Base-by-base conservation (phyloP, 2,797 vertebrate genomes). In the Podarcis lilfordi region DNA sequence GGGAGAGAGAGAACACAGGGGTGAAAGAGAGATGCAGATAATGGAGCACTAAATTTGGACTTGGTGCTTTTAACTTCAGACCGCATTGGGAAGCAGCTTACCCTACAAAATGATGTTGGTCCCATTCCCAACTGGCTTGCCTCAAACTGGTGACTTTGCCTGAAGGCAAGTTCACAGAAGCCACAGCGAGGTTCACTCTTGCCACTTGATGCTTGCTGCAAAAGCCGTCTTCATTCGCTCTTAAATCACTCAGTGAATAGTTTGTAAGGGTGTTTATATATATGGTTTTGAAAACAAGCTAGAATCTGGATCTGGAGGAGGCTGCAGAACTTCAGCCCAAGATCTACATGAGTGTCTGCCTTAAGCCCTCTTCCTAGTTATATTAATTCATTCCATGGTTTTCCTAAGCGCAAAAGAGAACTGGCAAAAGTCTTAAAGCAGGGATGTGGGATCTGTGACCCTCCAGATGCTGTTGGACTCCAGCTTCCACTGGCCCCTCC, bases 71-170 rank as follows among this genome's bases (percentile, higher is more conserved):
- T 25, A 94, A 90, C 61, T 95, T 84, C 10, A 0, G 84, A 64
- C 88, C 89, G 88, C 91, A 92, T 94, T 91, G 94, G 90, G 92
- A 96, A 95, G 85, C 86, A 71, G 88, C 91, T 94, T 94, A 93
- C 64, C 89, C 81, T 91, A 74, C 50, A 75, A 88, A 86, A 89
- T 91, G 90, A 89, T 88, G 80, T 80, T 50, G 86, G 85, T 92
- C 85, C 88, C 13, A 4, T 89, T 90, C 88, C 88, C 86, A 82
- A 80, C 50, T 92, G 61, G 86, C 74, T 93, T 87, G 59, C n/a
- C 55, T 92, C 75, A 90, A 95, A 82, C 82, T n/a, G 55, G 80
- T 19, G 50, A 32, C 40, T 64, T 79, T 86, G 71, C 0, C 0
- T 81, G 75, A 66, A 90, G 89, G 68, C 75, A 88, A 80, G 80